Evolutionary conservation across 2,797 vertebrate genomes (phyloP).

Genomic region (Periophthalmus magnuspinnatus): DNA sequence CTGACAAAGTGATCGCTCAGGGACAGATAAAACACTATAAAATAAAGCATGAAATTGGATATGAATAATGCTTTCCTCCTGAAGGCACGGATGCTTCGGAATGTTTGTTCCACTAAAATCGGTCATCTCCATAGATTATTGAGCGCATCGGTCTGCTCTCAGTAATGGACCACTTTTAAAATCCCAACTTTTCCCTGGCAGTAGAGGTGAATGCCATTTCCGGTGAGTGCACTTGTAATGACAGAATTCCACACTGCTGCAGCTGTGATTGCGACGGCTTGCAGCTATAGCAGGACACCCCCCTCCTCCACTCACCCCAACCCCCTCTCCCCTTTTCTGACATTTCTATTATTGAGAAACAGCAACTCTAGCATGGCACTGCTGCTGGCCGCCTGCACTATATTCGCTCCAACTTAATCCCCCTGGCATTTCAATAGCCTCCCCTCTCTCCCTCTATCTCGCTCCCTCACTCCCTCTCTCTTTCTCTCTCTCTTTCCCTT

Average conservation of each 20-base stretch:
- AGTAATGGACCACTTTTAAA: slow-evolving; percentile 14
- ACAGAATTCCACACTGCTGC: slow-evolving; percentile 49
- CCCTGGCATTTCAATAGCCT: slow-evolving; percentile 67
- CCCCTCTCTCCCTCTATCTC: slow-evolving; percentile 46
- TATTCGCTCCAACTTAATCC: slow-evolving; percentile 73
- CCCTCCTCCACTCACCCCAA: too few relatives aligned
- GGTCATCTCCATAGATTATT: slow-evolving; percentile 39
- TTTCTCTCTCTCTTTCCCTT: slow-evolving; percentile 51
- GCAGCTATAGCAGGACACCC: slow-evolving; percentile 33
- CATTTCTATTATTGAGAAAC: slow-evolving; percentile 75
- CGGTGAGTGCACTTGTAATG: slow-evolving; percentile 47
- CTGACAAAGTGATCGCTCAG: slow-evolving; percentile 71
- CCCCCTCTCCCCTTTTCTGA: slow-evolving; percentile 57
- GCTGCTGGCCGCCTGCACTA: slow-evolving; percentile 35
- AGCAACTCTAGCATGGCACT: slow-evolving; percentile 58
- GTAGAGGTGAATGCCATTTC: slow-evolving; percentile 48
- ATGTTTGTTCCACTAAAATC: slow-evolving; percentile 53
- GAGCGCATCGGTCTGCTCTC: slow-evolving; percentile 1
- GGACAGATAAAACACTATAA: slow-evolving; percentile 70
- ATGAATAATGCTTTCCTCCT: slow-evolving; percentile 56
- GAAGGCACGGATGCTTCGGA: slow-evolving; percentile 43
- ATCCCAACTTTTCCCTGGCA: slow-evolving; percentile 22
- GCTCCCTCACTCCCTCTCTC: slow-evolving; percentile 34
- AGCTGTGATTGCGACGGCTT: slow-evolving; percentile 57
- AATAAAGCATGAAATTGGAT: slow-evolving; percentile 62